Conservation (phyloP, 2,113 vertebrate genomes). For the Pantherophis guttatus region DNA sequence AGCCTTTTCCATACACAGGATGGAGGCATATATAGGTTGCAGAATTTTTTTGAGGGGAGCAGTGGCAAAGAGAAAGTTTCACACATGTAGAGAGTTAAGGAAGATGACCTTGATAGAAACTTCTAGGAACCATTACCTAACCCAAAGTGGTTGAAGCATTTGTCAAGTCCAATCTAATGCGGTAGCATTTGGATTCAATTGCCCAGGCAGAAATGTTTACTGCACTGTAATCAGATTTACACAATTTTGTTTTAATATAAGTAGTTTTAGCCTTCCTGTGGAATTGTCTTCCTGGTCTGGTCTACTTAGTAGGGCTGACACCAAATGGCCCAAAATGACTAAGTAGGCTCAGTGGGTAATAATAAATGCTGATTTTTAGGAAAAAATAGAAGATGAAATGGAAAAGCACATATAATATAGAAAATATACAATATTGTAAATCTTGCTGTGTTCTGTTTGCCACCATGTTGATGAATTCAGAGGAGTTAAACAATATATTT, state of each 20-base stretch:
- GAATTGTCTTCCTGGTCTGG: neutral
- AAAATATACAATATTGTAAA: neutral
- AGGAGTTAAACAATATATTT: neutral
- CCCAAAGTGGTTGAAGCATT: neutral
- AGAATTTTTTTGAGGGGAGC: neutral
- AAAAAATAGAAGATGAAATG: neutral
- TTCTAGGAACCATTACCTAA: neutral
- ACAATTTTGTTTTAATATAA: neutral
- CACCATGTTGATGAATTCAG: neutral
- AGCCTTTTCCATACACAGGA: neutral
- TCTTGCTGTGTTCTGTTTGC: neutral
- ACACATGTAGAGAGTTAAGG: neutral
- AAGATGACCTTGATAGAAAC: neutral
- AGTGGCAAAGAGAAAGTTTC: neutral
- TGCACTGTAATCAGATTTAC: neutral
- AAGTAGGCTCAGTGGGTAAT: neutral
- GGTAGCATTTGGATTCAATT: neutral
- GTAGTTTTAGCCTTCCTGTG: neutral
- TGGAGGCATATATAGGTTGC: neutral
- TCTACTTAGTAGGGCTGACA: neutral
- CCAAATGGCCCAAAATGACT: neutral
- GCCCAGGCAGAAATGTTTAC: neutral
- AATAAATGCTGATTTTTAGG: neutral
- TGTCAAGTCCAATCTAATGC: neutral
- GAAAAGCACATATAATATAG: neutral